Conservation (phyloP, 2,888 invertebrate species). For the Drosophila formosana region DNA sequence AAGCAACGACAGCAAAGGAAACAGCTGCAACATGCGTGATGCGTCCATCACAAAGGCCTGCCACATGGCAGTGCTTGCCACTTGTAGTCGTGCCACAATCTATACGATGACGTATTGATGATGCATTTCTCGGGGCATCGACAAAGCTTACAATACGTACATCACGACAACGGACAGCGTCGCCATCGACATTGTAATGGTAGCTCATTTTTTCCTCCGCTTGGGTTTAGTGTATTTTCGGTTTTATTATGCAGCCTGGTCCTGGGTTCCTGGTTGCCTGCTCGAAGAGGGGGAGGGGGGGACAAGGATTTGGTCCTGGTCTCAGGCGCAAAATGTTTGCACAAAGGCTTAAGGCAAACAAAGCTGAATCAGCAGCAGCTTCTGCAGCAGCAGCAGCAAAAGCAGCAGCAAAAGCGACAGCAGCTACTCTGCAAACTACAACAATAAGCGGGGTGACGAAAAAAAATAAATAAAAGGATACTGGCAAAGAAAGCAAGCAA, state of each 20-base stretch:
- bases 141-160: conserved; percentile 37
- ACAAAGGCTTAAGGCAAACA: conserved; percentile 82
- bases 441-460: conserved; percentile 61
- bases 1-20: conserved; percentile 19
- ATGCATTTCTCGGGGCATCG: conserved; percentile 74
- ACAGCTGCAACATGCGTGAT: neutral
- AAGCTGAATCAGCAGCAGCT: conserved; percentile 79
- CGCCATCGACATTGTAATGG: conserved; percentile 34
- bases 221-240: conserved; percentile 61
- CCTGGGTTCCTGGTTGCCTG: conserved; percentile 3
- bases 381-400: conserved; percentile 63
- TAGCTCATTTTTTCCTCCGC: conserved; percentile 32
- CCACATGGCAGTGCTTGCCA: neutral
- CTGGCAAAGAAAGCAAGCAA: conserved; percentile 49
- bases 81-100: neutral
- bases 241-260: conserved; percentile 62
- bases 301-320: conserved; percentile 38
- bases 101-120: conserved; percentile 66
- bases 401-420: conserved; percentile 42
- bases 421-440: conserved; percentile 74
- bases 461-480: conserved; percentile 46
- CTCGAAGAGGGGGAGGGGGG: neutral
- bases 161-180: conserved; percentile 21
- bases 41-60: conserved; percentile 3
- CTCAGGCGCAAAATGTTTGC: conserved; percentile 81